Conservation (phyloP, 1,140 invertebrate species). For the Drosophila varians region DNA sequence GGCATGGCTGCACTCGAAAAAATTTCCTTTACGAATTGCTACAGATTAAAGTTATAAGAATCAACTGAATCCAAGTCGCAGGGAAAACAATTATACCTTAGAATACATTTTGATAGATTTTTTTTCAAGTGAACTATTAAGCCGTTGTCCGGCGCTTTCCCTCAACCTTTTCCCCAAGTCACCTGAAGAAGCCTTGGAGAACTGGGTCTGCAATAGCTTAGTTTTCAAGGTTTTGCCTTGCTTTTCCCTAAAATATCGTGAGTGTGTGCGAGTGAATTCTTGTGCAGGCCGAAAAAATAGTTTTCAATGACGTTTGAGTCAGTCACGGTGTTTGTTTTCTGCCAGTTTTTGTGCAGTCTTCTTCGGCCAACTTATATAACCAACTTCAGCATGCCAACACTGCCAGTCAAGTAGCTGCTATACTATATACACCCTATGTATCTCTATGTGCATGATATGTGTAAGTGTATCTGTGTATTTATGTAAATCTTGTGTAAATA, state of each 20-base stretch:
- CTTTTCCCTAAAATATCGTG: slow-evolving; percentile 6
- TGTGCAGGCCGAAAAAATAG: slow-evolving; percentile 21
- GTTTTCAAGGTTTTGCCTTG: slow-evolving; percentile 43
- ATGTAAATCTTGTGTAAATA: slow-evolving; percentile 64
- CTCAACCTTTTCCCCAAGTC: not conserved
- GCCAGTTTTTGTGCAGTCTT: slow-evolving; percentile 3
- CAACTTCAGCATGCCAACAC: slow-evolving; percentile 44
- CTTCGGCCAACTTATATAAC: slow-evolving; percentile 52
- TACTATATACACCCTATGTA: slow-evolving; percentile 4
- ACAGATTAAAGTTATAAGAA: not conserved
- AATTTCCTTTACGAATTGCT: not conserved
- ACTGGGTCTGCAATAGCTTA: slow-evolving; percentile 46
- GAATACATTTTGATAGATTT: too few species aligned
- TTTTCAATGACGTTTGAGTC: slow-evolving; percentile 53
- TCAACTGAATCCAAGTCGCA: not conserved
- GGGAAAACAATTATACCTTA: too few species aligned
- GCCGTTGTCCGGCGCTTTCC: slow-evolving; percentile 5
- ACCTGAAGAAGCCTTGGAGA: slow-evolving; percentile 31
- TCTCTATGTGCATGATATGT: slow-evolving; percentile 38
- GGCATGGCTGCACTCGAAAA: slow-evolving; percentile 24
- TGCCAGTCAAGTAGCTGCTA: slow-evolving; percentile 10
- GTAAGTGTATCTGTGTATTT: slow-evolving; percentile 31
- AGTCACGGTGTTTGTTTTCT: slow-evolving; percentile 16
- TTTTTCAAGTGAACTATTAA: slow-evolving; percentile 13
- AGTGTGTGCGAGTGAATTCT: slow-evolving; percentile 19